Evolutionary conservation across 2,797 vertebrate species (phyloP).

Genomic region (Nannoperca obscura): DNA sequence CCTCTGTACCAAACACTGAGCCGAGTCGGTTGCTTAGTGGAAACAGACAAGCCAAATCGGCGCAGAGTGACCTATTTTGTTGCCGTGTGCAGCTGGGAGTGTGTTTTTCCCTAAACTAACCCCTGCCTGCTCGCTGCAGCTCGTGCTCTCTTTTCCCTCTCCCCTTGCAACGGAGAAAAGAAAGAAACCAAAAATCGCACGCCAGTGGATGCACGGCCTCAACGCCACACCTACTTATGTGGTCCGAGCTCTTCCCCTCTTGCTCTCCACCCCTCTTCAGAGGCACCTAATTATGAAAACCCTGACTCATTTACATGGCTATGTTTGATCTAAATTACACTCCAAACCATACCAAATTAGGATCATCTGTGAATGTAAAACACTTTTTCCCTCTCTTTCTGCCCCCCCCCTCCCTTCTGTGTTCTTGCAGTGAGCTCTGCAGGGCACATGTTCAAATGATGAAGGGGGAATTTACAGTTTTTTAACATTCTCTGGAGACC

Average conservation of each 20-base stretch:
- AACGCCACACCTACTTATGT: slow-evolving; percentile 94
- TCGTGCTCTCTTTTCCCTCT: slow-evolving; percentile 7
- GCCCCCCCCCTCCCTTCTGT: slow-evolving; percentile 70
- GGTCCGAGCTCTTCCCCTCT: slow-evolving; percentile 88
- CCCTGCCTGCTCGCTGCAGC: slow-evolving; percentile 39
- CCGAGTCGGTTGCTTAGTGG: slow-evolving; percentile 90
- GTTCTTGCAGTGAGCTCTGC: slow-evolving; percentile 91
- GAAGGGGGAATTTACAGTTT: slow-evolving; percentile 92
- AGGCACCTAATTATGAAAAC: slow-evolving; percentile 99
- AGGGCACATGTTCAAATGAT: slow-evolving; percentile 97
- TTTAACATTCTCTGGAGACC: slow-evolving; percentile 88
- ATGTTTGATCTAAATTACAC: slow-evolving; percentile 99
- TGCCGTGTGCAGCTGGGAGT: slow-evolving; percentile 91
- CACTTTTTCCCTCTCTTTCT: slow-evolving; percentile 79
- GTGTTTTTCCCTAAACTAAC: slow-evolving; percentile 67
- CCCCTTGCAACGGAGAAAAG: background rate
- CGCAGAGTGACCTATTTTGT: slow-evolving; percentile 96
- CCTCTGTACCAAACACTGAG: slow-evolving; percentile 87
- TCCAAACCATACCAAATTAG: slow-evolving; percentile 99
- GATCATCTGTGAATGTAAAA: slow-evolving; percentile 98
- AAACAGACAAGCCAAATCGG: slow-evolving; percentile 94
- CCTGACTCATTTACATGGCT: slow-evolving; percentile 99
- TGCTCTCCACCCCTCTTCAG: slow-evolving; percentile 80
- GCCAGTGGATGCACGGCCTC: slow-evolving; percentile 51
- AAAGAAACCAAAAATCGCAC: slow-evolving; percentile 31